Percentiles rank a stretch among this genome's conserved stretches.
Conservation (phyloP, 2,888 invertebrate genomes). For the Lomographa bimaculata region DNA sequence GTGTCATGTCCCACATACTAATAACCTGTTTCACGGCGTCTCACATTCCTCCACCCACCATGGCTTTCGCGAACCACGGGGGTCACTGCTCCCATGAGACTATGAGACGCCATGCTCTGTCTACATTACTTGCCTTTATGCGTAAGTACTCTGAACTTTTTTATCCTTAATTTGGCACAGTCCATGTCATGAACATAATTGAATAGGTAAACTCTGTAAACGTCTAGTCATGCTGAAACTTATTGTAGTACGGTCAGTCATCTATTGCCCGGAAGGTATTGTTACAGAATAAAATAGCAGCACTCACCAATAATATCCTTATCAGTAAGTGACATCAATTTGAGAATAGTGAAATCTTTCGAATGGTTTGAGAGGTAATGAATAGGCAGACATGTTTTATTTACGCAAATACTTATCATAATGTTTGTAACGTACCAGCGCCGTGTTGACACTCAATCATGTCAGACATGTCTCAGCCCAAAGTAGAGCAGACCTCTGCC, state of each 20-base stretch:
- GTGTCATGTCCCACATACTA: constrained; percentile 27
- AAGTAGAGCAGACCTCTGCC: constrained; percentile 38
- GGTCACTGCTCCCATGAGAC: constrained; percentile 66
- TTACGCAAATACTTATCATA: constrained; percentile 49
- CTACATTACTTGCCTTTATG: constrained; percentile 40
- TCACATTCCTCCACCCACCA: constrained; percentile 35
- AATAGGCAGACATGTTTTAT: constrained; percentile 29
- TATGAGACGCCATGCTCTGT: constrained; percentile 49
- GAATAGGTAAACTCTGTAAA: constrained; percentile 13
- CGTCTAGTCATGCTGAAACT: constrained; percentile 11
- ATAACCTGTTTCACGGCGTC: constrained; percentile 28
- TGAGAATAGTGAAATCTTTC: constrained; percentile 18
- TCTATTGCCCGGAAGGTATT: constrained; percentile 8
- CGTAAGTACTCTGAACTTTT: constrained; percentile 19
- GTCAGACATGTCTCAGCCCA: constrained; percentile 32
- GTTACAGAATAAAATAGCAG: too few relatives aligned
- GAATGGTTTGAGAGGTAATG: neutral
- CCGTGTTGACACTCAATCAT: constrained; percentile 42
- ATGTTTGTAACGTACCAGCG: constrained; percentile 41
- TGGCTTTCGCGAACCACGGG: constrained; percentile 46
- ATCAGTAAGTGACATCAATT: neutral
- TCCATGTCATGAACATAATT: constrained; percentile 10
- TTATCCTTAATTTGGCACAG: constrained; percentile 13
- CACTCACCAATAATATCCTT: constrained; percentile 10
- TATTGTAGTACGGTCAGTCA: constrained; percentile 8